These are phyloP conservation scores for Leptodactylus fallax DNA, from an alignment of 2,797 vertebrate species.

Conservation along the genomic window DNA sequence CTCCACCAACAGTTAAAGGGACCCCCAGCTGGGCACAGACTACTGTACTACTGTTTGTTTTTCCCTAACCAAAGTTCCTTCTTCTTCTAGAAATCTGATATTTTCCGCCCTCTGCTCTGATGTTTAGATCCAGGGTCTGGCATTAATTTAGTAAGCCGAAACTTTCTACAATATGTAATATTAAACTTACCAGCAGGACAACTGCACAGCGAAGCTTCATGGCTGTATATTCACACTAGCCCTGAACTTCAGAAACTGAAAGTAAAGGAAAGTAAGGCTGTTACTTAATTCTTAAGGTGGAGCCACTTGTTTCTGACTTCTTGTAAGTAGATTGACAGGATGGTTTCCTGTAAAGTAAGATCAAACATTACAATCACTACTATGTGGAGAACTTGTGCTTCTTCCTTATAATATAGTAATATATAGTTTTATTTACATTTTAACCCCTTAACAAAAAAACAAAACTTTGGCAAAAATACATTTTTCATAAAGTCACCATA, in stretches of 20 bases:
- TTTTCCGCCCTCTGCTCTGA: background rate
- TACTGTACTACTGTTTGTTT: background rate
- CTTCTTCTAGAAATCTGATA: background rate
- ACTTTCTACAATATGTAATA: background rate
- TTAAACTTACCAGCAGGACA: background rate
- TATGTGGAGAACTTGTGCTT: too few relatives aligned
- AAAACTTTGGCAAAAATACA: too few relatives aligned
- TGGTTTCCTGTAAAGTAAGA: too few relatives aligned
- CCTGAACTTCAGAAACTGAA: background rate
- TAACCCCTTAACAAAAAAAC: too few relatives aligned
- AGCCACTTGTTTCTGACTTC: background rate
- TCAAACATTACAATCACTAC: too few relatives aligned
- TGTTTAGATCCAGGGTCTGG: background rate
- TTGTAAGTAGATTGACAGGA: background rate
- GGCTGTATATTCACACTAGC: background rate
- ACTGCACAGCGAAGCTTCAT: background rate
- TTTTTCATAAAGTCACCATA: too few relatives aligned
- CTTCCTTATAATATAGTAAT: too few relatives aligned
- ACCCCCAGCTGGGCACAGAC: background rate
- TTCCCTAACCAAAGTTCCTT: background rate
- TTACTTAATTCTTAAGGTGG: background rate
- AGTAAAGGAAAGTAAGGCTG: background rate
- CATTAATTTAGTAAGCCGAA: background rate
- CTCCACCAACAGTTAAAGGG: too few relatives aligned
- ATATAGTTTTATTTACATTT: too few relatives aligned